Conservation (phyloP, 2,797 vertebrate genomes). For the Champsocephalus esox region DNA sequence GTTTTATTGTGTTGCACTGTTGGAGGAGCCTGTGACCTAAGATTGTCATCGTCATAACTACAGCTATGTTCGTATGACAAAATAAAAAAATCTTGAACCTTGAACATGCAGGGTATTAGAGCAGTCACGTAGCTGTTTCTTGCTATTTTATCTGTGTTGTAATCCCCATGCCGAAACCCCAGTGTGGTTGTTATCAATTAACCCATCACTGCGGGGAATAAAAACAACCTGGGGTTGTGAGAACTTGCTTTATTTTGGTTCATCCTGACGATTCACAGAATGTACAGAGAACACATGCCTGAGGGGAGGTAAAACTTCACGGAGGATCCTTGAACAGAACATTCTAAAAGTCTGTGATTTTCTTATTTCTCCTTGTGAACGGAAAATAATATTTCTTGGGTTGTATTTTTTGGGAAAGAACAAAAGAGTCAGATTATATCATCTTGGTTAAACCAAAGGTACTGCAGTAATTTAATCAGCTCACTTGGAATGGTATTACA, state of each 20-base stretch:
- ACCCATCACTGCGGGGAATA: conserved; percentile 55
- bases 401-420: conserved; percentile 30
- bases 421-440: conserved; percentile 16
- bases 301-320: conserved; percentile 46
- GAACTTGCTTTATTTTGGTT: conserved; percentile 71
- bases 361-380: conserved; percentile 11
- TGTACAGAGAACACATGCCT: conserved; percentile 50
- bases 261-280: conserved; percentile 63
- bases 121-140: conserved; percentile 42
- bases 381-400: conserved; percentile 46
- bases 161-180: conserved; percentile 47
- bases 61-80: no score
- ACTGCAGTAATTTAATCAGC: background rate
- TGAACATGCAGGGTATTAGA: conserved; percentile 42
- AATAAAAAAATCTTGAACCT: no score
- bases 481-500: background rate
- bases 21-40: no score
- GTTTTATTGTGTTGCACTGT: no score
- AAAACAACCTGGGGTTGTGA: conserved; percentile 71
- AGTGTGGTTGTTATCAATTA: conserved; percentile 78
- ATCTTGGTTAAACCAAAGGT: background rate
- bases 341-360: conserved; percentile 23
- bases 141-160: conserved; percentile 54
- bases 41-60: no score
- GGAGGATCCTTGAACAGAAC: conserved; percentile 57